phyloP scores from a whole-genome alignment of 2,888 invertebrate genomes.

The Aphodius sticticus region DNA sequence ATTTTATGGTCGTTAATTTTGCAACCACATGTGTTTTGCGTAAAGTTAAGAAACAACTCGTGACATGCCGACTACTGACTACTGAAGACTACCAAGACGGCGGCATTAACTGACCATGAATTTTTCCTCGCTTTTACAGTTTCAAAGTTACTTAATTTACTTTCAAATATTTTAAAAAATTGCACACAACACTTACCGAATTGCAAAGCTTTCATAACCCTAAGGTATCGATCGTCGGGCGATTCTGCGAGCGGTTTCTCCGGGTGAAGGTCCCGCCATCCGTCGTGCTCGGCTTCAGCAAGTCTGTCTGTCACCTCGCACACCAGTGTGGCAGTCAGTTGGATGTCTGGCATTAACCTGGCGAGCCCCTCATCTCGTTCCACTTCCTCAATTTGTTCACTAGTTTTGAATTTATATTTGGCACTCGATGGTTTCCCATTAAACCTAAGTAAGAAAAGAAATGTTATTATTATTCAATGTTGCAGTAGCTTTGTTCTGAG shows the following conservation, averaged over 20 bases:
- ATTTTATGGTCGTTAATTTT: no score
- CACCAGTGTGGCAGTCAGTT: slow-evolving; percentile 69
- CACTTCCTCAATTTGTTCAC: slow-evolving; percentile 66
- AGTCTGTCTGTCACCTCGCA: slow-evolving; percentile 60
- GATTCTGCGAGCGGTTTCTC: slow-evolving; percentile 66
- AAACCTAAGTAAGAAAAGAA: slow-evolving; percentile 45
- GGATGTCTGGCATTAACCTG: slow-evolving; percentile 89
- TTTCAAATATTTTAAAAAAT: no score
- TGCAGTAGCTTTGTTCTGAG: not conserved
- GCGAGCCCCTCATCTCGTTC: slow-evolving; percentile 92
- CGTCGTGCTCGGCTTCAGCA: slow-evolving; percentile 56
- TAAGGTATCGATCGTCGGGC: slow-evolving; percentile 80
- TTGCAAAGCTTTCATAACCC: slow-evolving; percentile 88
- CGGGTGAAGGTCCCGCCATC: slow-evolving; percentile 51
- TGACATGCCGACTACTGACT: not conserved
- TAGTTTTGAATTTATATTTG: slow-evolving; percentile 51
- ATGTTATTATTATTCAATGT: slow-evolving; percentile 7
- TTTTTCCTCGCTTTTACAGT: no score
- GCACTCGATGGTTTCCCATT: slow-evolving; percentile 48
- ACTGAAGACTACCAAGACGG: no score
- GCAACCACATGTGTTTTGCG: no score
- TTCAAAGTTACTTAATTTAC: no score
- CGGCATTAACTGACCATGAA: no score
- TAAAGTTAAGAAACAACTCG: not conserved
- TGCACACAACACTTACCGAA: slow-evolving; percentile 80